Percentiles rank a stretch among this genome's conserved stretches.
Evolutionary conservation across 2,888 invertebrate genomes (phyloP).

Genomic region (Odontomyia ornata): DNA sequence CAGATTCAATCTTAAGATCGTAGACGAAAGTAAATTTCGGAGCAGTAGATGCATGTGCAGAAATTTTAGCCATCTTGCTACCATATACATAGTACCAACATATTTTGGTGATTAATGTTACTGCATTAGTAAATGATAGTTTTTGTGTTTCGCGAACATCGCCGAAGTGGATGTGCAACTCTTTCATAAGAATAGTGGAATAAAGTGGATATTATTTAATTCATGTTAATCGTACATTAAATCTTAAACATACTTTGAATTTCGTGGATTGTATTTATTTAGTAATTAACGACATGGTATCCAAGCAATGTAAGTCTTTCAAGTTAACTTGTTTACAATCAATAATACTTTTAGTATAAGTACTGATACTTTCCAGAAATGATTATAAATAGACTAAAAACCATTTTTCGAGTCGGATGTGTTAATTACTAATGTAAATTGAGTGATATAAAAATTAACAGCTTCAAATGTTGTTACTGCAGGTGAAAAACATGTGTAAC

Average conservation of each 20-base stretch:
- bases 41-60: background rate
- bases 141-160: too few species aligned
- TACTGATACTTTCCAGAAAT: background rate
- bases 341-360: background rate
- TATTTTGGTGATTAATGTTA: too few species aligned
- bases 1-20: background rate
- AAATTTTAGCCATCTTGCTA: background rate
- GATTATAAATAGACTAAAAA: too few species aligned
- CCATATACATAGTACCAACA: too few species aligned
- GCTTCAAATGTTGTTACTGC: too few species aligned
- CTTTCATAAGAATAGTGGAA: background rate
- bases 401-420: too few species aligned
- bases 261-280: background rate
- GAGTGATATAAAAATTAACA: too few species aligned
- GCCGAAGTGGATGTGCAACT: too few species aligned
- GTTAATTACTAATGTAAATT: too few species aligned
- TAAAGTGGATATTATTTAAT: background rate
- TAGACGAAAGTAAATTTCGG: background rate
- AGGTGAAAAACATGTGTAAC: too few species aligned
- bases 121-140: too few species aligned
- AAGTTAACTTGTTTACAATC: background rate
- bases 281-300: background rate
- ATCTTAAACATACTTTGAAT: background rate
- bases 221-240: background rate
- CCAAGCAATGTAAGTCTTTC: constrained; percentile 13